phyloP scores from a whole-genome alignment of 2,888 invertebrate genomes.

The Drosophila siamana region DNA sequence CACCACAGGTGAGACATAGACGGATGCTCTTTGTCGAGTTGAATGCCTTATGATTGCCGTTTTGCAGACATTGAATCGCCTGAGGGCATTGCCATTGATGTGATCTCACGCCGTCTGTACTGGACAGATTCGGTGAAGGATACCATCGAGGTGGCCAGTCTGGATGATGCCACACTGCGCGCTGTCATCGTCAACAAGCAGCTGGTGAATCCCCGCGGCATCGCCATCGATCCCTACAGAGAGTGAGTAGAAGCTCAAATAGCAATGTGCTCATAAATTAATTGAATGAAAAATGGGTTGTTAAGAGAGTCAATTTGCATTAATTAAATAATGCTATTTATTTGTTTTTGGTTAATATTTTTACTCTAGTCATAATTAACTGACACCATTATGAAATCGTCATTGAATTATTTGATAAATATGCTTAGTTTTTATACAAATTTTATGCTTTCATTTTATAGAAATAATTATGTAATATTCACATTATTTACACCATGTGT shows the following conservation, averaged over 20 bases:
- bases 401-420: too few relatives aligned
- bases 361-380: too few relatives aligned
- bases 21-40: fast-evolving
- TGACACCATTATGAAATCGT: too few relatives aligned
- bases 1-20: conserved; percentile 85
- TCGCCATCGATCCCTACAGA: conserved; percentile 94
- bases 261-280: too few relatives aligned
- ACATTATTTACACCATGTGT: too few relatives aligned
- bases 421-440: too few relatives aligned
- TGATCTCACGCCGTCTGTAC: conserved; percentile 96
- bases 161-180: conserved; percentile 87
- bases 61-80: conserved; percentile 91
- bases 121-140: conserved; percentile 97
- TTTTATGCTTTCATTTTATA: too few relatives aligned
- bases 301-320: too few relatives aligned
- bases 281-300: too few relatives aligned
- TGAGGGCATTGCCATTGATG: conserved; percentile 97
- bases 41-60: not conserved
- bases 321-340: too few relatives aligned
- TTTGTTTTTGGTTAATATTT: too few relatives aligned
- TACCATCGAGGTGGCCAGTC: conserved; percentile 95
- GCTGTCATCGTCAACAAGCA: conserved; percentile 89
- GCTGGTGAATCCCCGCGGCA: conserved; percentile 96
- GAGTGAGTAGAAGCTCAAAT: conserved; percentile 80
- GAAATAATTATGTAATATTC: too few relatives aligned